Conservation (phyloP, 92 coral and sea anemone genomes). For the Palythoa caribaeorum region DNA sequence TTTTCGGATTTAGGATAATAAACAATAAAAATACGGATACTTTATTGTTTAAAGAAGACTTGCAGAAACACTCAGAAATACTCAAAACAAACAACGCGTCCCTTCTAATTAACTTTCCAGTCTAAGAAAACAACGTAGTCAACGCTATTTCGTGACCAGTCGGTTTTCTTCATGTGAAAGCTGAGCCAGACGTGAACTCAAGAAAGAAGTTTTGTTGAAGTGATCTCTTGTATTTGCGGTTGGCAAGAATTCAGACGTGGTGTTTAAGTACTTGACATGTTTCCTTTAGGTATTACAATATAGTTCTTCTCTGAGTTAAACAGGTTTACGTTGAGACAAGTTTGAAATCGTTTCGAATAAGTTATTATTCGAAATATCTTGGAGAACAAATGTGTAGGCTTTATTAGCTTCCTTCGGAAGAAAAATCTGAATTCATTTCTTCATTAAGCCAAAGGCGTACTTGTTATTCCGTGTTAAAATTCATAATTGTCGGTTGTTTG, state of each 20-base stretch:
- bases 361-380: not conserved
- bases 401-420: not conserved
- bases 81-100: conserved; percentile 13
- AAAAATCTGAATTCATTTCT: not conserved
- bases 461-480: conserved; percentile 25
- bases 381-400: not conserved
- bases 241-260: conserved; percentile 25
- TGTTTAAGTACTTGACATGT: conserved; percentile 2
- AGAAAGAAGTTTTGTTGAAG: conserved; percentile 24
- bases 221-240: conserved; percentile 38
- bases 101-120: conserved; percentile 39
- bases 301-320: not conserved
- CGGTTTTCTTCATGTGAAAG: conserved; percentile 36
- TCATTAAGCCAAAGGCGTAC: not conserved
- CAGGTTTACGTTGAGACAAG: not conserved
- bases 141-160: conserved; percentile 29
- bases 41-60: conserved; percentile 8
- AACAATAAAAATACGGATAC: not conserved
- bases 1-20: not conserved
- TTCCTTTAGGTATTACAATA: conserved; percentile 7
- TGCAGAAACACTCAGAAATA: not conserved
- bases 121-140: conserved; percentile 3
- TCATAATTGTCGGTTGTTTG: conserved; percentile 14
- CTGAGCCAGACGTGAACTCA: not conserved
- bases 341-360: conserved; percentile 1